Evolutionary conservation across 2,113 vertebrate species (phyloP), one percentile per base, ranked within the genome.

Genomic region (Montifringilla adamsi): DNA sequence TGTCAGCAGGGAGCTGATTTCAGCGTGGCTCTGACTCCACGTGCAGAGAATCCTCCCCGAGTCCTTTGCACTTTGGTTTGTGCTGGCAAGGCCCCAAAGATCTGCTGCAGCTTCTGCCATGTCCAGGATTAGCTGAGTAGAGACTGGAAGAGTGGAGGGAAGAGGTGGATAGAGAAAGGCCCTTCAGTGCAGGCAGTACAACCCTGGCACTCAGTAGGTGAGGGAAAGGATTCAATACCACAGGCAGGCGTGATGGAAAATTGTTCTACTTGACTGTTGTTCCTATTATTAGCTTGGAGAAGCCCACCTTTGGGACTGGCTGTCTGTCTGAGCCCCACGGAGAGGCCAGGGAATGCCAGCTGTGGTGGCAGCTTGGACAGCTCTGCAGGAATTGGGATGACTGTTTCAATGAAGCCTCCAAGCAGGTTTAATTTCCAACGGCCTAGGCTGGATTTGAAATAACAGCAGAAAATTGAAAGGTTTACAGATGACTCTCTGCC

Each of bases 391-490:
- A 37, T 9, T 0, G 0, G 28, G 27, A 10, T 68, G 75, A 12
- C 28, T 37, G 21, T 62, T 89, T 73, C 79, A 35, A 0, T 75
- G 75, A 80, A 85, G n/a, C 33, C 58, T 89, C 72, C 66, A 39
- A 69, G 75, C 33, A 44, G 78, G 47, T 90, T 89, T 77, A 7
- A 68, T 79, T 75, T 88, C 23, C 15, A 60, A 10, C 33, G 79
- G 56, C 64, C 64, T 82, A 62, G 75, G 11, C 33, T 89, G 84
- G 58, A 49, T 93, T 87, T 83, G 59, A 81, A 78, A 43, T 80
- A 69, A 78, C 73, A 88, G 79, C 73, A 53, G 78, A 23, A 37
- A 75, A 84, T 30, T 21, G 46, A 66, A 84, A 76, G 52, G 31
- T 53, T 63, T 35, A 47, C 63, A 59, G 24, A 31, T 76, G 88